These are phyloP conservation scores for Rhynchomys soricoides DNA, from an alignment of 2,113 vertebrate species.

Conservation along the genomic window DNA sequence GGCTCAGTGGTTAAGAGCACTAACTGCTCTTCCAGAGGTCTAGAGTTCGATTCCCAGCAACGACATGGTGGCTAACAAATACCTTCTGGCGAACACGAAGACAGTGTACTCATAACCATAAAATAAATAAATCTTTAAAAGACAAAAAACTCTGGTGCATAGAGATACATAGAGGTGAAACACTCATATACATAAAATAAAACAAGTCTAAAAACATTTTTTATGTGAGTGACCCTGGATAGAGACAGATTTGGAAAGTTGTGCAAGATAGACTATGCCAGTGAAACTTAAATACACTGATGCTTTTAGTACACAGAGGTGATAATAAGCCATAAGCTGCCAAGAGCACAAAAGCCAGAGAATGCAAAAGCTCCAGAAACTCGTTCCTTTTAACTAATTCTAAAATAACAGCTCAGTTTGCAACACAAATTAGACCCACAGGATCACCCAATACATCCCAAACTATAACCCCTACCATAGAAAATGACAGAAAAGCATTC, in stretches of 20 bases:
- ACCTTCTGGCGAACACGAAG: no score
- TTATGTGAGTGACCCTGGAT: neutral
- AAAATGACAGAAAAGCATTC: neutral
- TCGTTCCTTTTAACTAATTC: conserved; percentile 45
- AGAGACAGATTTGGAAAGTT: neutral
- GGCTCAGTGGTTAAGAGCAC: no score
- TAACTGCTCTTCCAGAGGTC: no score
- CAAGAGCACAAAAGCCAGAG: neutral
- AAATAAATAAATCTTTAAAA: no score
- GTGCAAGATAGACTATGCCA: neutral
- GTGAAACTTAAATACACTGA: neutral
- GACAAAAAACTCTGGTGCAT: no score
- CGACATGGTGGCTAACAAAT: no score
- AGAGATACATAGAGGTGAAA: no score
- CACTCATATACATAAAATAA: no score
- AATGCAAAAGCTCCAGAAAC: conserved; percentile 10
- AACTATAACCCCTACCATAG: neutral
- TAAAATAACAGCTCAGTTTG: conserved; percentile 32
- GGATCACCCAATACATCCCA: neutral
- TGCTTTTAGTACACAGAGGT: neutral
- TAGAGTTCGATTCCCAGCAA: no score
- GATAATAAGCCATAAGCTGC: neutral
- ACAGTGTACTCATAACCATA: no score
- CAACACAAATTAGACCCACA: conserved; percentile 12
- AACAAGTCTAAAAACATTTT: no score